phyloP scores from a whole-genome alignment of 1,140 invertebrate genomes.

The Caenorhabditis inopinata region DNA sequence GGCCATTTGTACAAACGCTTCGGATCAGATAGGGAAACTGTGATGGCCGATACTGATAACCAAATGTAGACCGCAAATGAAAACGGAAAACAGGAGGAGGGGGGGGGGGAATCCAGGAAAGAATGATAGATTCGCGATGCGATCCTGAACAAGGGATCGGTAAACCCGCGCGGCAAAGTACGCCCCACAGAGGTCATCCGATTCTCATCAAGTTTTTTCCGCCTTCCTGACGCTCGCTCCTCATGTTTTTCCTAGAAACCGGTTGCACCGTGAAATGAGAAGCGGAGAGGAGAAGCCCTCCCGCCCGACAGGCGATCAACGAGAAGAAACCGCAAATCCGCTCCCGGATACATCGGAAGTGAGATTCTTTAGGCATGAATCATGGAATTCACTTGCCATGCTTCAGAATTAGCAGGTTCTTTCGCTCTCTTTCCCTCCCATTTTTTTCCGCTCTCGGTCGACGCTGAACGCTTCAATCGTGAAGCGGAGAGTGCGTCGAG shows the following conservation, averaged over 20 bases:
- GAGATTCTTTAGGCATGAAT: conserved; percentile 23
- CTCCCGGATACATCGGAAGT: conserved; percentile 21
- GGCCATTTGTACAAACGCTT: conserved; percentile 1
- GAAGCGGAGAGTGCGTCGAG: conserved; percentile 8
- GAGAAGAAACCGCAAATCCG: conserved; percentile 13
- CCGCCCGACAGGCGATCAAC: too few species aligned
- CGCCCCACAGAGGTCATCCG: conserved; percentile 27
- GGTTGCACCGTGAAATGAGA: too few species aligned
- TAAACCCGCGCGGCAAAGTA: background rate
- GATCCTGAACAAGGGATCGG: background rate
- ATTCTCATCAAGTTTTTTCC: conserved; percentile 33
- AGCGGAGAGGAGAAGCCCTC: too few species aligned
- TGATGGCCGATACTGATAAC: conserved; percentile 27
- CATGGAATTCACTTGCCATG: background rate
- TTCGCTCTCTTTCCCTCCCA: too few species aligned
- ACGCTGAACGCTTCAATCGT: background rate
- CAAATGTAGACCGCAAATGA: background rate
- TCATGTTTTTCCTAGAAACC: conserved; percentile 2
- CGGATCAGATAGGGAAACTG: conserved; percentile 7
- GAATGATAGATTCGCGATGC: conserved; percentile 15
- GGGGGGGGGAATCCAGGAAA: background rate
- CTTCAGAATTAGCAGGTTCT: too few species aligned
- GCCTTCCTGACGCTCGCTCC: conserved; percentile 8
- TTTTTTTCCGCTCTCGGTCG: too few species aligned
- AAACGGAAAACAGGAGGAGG: background rate